Evolutionary conservation across 1,140 invertebrate species (phyloP), one percentile per base, ranked within the genome.

Genomic region (Drosophila cardini): DNA sequence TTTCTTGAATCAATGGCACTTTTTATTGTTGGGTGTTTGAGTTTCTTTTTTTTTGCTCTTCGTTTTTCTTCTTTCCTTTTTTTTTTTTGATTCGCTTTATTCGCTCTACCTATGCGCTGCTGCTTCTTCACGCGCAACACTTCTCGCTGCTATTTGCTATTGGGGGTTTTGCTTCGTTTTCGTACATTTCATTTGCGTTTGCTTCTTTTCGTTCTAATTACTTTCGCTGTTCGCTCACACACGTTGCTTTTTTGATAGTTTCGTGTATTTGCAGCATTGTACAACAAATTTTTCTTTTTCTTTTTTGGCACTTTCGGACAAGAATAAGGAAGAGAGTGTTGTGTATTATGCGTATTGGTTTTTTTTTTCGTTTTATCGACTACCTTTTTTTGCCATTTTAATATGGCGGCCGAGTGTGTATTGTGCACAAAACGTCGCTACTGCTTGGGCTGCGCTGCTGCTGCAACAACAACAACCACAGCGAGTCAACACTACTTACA

Each of bases 141-240:
- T 68, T 72, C 53, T 58, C 56, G 56, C 56, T 58, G 56, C 56
- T 57, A 63, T 67, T 65, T 65, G 43, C 69, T 71, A 56, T 64
- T 69, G 52, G 62, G 40, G 46, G 26, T 65, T 77, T 68, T 68
- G 63, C 69, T 70, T 69, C 61, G 61, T 67, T 81, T 80, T 72
- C 65, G 71, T 68, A 67, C 53, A 48, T 79, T 72, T 60, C 58
- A 40, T 40, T 71, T 55, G 36, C 55, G 48, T 64, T 68, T 61
- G 56, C 64, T 72, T 65, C 63, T 64, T 71, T 71, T 71, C 64
- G 78, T 80, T 80, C 78, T 80, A 84, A 83, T 83, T 76, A 78
- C 80, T 78, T 83, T 79, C 72, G 62, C 72, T 69, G 45, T 75
- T 74, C 70, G 38, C 57, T 46, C 61, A 64, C 50, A 26, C 61